Evolutionary conservation across 37 sponge, comb jelly and placozoan species (phyloP), one percentile per base, ranked within the genome.

Genomic region (Bolinopsis microptera): DNA sequence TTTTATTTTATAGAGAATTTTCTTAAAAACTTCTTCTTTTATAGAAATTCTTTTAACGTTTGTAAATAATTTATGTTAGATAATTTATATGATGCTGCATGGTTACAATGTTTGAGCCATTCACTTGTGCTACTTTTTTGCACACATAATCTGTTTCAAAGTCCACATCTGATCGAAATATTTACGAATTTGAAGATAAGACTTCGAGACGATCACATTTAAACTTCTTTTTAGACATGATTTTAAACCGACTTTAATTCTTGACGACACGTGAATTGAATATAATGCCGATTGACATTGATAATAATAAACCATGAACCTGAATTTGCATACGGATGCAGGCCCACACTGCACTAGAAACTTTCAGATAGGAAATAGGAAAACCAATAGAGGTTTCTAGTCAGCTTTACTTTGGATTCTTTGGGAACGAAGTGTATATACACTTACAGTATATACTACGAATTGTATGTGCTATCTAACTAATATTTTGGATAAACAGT

Each of bases 61-160:
- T 77, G 80, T 77, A 77, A 16, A 77, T 77, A 77, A 72, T 77
- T 77, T 16, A 77, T 77, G 80, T 77, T 77, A 27, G 37, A 77
- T 77, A 77, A 77, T 77, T 77, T 77, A 77, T 77, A 77, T 35
- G n/a, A 35, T 35, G 80, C 27, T 77, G 80, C 61, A 48, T 48
- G 80, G 80, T 25, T 77, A 35, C 80, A 35, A 77, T 32, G 35
- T 26, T 70, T 70, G 25, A 35, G 33, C n/a, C 2, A 70, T 70
- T 70, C 28, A 28, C 23, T 30, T 30, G 74, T 23, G 68, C 18
- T 22, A 18, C 18, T 5, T 28, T 70, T 70, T 25, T 70, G 23
- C n/a, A 28, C 2, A 5, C 35, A 77, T 77, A 18, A 77, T 77
- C 9, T 5, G 33, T 77, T 77, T 35, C 33, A 77, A 77, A 9